Percentiles rank a stretch among this genome's conserved stretches.
phyloP scores from a whole-genome alignment of 2,113 vertebrate genomes.

The Cynocephalus volans region DNA sequence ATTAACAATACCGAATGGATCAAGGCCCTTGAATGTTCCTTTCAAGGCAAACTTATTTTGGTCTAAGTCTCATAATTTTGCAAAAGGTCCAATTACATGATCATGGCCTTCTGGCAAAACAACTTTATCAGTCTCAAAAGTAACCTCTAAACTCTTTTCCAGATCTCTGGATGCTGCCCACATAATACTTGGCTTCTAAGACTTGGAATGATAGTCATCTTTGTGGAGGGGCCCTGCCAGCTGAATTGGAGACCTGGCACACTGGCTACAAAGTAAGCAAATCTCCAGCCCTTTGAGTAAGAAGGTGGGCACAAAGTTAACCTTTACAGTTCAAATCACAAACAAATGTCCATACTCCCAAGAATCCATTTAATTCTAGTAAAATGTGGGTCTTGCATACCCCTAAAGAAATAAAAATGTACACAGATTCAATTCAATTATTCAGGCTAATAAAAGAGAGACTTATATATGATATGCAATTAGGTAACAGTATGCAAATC shows the following conservation, averaged over 20 bases:
- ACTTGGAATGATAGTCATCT: slow-evolving; percentile 37
- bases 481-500: slow-evolving; percentile 47
- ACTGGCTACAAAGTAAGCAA: not conserved
- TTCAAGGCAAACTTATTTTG: slow-evolving; percentile 40
- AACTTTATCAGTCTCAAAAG: slow-evolving; percentile 62
- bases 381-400: not conserved
- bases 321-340: not conserved
- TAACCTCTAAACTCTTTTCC: slow-evolving; percentile 67
- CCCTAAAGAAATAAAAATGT: slow-evolving; percentile 34
- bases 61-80: not conserved
- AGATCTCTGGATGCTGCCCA: slow-evolving; percentile 59
- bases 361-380: not conserved
- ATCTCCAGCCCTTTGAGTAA: not conserved
- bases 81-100: slow-evolving; percentile 35
- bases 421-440: not conserved
- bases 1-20: not conserved
- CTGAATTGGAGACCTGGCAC: not conserved
- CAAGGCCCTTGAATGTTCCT: not conserved
- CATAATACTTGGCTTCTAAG: slow-evolving; percentile 23
- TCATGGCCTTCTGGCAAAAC: not conserved
- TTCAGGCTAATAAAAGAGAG: slow-evolving; percentile 57
- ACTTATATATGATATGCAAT: slow-evolving; percentile 39
- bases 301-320: not conserved
- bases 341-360: not conserved
- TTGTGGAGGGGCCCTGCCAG: not conserved